Evolutionary conservation across 2,797 vertebrate genomes (phyloP), one percentile per base, ranked within the genome.

Genomic region (Darevskia nairensis): DNA sequence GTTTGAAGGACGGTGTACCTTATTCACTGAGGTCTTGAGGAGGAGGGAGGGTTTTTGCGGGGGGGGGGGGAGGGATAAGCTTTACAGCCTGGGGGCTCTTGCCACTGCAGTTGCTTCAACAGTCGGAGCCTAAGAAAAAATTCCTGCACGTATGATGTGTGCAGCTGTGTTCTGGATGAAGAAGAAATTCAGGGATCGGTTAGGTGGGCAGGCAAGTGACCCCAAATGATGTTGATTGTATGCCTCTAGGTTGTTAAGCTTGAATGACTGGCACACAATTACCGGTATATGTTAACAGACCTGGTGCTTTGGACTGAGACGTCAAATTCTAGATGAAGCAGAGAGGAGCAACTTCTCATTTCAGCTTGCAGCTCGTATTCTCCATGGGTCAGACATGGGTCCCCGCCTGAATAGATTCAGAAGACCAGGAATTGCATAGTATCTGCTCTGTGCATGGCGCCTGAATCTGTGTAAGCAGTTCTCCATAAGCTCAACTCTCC

Each of bases 1-100:
- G 19, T 76, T 76, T 79, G 59, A 69, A 86, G 79, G 71, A 85
- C 64, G 71, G 32, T 41, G 61, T 82, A 82, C 79, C 77, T 86
- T 76, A 81, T 41, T 82, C 32, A 69, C n/a, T 35, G 21, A 66
- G 23, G 55, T 46, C 78, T 85, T 81, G 32, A 39, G 78, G 50
- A 68, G 41, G 32, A 23, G 71, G 71, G 71, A 35, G 17, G n/a
- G 50, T 15, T 50, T 50, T 50, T 15, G 50, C 11, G 50, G 39
- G 39, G 39, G 39, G 39, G 69, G 69, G 17, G n/a, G n/a, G n/a
- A 17, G 19, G 17, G 69, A 29, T 71, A 32, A 55, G 64, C 32
- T 82, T 75, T 66, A 75, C 32, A 85, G 68, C 69, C 83, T 21
- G 6, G 8, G 59, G 41, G 78, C 46, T 25, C 29, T 85, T 64